These are phyloP conservation scores for Sarotherodon lohbergeri DNA, from an alignment of 2,113 vertebrate genomes.

Conservation along the genomic window DNA sequence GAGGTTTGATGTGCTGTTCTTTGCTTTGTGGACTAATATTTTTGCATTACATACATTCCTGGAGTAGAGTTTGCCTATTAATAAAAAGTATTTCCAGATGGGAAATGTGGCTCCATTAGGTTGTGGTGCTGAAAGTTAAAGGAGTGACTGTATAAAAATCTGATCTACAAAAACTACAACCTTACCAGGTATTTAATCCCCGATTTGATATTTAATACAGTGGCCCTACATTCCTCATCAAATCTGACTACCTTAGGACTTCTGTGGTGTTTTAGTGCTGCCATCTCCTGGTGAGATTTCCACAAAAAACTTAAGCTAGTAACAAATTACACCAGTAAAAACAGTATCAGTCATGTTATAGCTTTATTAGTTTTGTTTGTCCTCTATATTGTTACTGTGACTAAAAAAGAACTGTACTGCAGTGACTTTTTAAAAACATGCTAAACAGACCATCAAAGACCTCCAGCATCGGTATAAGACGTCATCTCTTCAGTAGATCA, in stretches of 20 bases:
- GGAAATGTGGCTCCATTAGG: neutral
- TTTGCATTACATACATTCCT: neutral
- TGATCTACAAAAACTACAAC: neutral
- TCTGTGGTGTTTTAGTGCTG: slow-evolving; percentile 9
- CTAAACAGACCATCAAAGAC: neutral
- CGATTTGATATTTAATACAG: neutral
- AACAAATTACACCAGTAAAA: neutral
- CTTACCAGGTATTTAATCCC: neutral
- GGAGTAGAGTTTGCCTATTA: neutral
- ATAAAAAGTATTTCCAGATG: neutral
- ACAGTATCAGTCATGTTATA: neutral
- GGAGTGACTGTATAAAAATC: neutral
- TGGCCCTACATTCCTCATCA: neutral
- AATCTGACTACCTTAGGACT: neutral
- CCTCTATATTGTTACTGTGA: neutral
- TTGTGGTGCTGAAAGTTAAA: neutral
- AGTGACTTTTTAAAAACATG: neutral
- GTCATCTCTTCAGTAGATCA: slow-evolving; percentile 39
- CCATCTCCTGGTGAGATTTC: slow-evolving; percentile 34
- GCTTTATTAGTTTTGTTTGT: neutral
- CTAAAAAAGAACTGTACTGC: neutral
- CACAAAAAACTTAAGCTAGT: neutral
- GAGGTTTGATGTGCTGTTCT: slow-evolving; percentile 15
- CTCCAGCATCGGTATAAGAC: neutral
- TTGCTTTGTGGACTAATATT: neutral